phyloP scores from a whole-genome alignment of 2,113 vertebrate genomes.

The Cettia cetti region DNA sequence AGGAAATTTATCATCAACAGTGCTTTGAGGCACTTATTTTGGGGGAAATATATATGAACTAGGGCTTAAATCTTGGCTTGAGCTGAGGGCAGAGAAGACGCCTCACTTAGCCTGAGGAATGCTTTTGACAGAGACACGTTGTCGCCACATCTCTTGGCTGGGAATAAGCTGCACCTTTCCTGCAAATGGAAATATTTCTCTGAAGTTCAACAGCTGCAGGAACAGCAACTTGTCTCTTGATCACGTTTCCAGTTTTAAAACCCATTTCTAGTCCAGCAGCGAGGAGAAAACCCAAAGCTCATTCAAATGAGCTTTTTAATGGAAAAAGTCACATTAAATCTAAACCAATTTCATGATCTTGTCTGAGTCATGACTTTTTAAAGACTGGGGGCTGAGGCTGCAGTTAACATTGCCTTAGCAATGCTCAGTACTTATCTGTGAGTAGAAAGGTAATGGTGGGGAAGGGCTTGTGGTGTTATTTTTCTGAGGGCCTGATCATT shows the following conservation, averaged over 20 bases:
- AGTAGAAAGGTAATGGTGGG: background rate
- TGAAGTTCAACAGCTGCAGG: background rate
- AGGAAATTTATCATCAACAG: background rate
- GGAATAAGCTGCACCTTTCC: background rate
- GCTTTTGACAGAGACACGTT: background rate
- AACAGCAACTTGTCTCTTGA: background rate
- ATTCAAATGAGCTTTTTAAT: constrained; percentile 7
- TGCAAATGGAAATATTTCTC: background rate
- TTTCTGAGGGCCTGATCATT: constrained; percentile 15
- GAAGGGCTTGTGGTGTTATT: background rate
- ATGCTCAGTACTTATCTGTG: background rate
- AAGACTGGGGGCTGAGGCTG: background rate
- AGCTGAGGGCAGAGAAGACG: background rate
- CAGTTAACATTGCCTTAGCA: background rate
- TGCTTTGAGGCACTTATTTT: background rate
- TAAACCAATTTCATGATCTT: background rate
- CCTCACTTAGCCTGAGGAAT: background rate
- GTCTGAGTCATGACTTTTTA: background rate
- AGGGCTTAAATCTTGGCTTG: background rate
- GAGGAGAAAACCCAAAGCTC: background rate
- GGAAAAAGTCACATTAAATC: background rate
- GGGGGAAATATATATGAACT: background rate
- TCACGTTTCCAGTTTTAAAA: background rate
- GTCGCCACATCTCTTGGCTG: background rate
- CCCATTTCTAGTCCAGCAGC: background rate